Percentiles rank a stretch among this genome's conserved stretches.
phyloP scores from a whole-genome alignment of 2,888 invertebrate genomes.

The Labia minor region DNA sequence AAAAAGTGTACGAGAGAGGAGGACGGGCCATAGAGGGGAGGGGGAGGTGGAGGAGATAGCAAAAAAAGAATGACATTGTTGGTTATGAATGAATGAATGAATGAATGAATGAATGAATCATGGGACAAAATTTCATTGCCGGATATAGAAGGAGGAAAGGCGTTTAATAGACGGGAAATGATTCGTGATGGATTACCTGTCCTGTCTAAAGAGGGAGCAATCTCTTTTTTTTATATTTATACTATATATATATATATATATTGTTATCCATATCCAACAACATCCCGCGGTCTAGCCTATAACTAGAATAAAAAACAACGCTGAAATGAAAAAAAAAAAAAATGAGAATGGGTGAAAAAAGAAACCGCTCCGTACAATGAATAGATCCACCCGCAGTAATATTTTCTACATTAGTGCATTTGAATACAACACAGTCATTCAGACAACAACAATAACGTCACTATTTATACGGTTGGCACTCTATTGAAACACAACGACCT shows the following conservation, averaged over 20 bases:
- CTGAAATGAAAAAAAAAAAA: not conserved
- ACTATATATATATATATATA: too few relatives aligned
- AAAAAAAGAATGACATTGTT: not conserved
- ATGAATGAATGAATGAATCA: not conserved
- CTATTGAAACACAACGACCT: too few relatives aligned
- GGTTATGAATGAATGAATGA: not conserved
- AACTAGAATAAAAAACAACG: too few relatives aligned
- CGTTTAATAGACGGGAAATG: conserved; percentile 1
- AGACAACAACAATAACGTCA: too few relatives aligned
- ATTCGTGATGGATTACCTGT: conserved; percentile 7
- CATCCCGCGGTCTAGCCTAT: too few relatives aligned
- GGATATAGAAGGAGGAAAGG: not conserved
- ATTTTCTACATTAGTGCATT: conserved; percentile 13
- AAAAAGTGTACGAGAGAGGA: too few relatives aligned
- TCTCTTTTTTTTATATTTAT: not conserved
- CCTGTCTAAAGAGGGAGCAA: not conserved
- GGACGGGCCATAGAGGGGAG: too few relatives aligned
- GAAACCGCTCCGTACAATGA: too few relatives aligned
- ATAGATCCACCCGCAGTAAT: too few relatives aligned
- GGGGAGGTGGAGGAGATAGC: not conserved
- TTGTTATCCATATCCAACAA: not conserved
- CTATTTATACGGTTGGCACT: too few relatives aligned
- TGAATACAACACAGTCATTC: not conserved
- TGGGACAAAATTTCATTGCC: conserved; percentile 2
- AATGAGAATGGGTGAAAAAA: not conserved